Percentiles rank a stretch among this genome's conserved stretches.
These are phyloP conservation scores for Callaeas wilsoni DNA, from an alignment of 2,113 vertebrate genomes.

Conservation along the genomic window DNA sequence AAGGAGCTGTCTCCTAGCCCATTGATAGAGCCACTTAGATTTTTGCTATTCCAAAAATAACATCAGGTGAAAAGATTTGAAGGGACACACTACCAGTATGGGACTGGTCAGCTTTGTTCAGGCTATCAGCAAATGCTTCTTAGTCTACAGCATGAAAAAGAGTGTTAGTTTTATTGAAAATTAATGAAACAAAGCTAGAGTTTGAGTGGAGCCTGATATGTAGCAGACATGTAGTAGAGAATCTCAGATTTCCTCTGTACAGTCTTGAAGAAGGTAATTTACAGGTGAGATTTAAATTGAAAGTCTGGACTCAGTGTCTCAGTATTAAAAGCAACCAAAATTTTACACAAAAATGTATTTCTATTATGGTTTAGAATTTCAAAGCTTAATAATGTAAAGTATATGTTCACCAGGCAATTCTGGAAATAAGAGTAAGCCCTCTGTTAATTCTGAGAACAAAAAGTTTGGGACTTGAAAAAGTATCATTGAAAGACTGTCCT, in stretches of 20 bases:
- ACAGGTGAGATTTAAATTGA: not conserved
- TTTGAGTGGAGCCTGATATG: not conserved
- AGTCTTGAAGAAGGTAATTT: not conserved
- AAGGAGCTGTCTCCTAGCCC: not conserved
- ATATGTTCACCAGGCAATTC: not conserved
- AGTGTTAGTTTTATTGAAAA: not conserved
- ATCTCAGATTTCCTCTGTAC: not conserved
- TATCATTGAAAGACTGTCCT: not conserved
- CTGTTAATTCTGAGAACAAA: not conserved
- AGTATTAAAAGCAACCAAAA: not conserved
- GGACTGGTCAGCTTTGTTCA: not conserved
- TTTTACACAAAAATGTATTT: not conserved
- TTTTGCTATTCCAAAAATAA: not conserved
- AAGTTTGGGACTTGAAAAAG: not conserved
- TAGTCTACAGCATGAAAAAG: not conserved
- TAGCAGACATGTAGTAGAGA: not conserved
- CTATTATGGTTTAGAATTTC: not conserved
- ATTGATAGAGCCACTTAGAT: not conserved
- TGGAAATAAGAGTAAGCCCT: not conserved
- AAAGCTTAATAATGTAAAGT: not conserved
- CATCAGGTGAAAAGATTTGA: not conserved
- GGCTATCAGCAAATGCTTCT: not conserved
- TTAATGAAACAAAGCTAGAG: not conserved
- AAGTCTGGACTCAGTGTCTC: not conserved
- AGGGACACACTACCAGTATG: not conserved